Evolutionary conservation across 2,888 invertebrate genomes (phyloP), one percentile per base, ranked within the genome.

Genomic region (Athalia circularis): DNA sequence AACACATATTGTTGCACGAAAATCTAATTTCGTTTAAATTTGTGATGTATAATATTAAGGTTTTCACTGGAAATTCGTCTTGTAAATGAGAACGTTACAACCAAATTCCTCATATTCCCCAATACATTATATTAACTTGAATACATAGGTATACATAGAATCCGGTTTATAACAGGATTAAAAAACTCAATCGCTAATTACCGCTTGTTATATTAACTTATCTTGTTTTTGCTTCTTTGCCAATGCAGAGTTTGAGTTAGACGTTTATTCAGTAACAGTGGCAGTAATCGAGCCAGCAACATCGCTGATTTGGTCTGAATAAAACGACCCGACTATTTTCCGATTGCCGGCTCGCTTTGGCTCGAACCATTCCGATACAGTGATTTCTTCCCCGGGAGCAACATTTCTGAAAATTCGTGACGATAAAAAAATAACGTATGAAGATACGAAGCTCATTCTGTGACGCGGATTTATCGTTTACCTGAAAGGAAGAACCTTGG

Each of bases 241-340:
- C 3, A 7, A 8, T 5, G 47, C 9, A 45, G 48, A 65, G 47
- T 11, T 13, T 47, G n/a, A 9, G 5, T 6, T 15, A 3, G 11
- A 52, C 6, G 54, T 62, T 83, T 92, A 92, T 91, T 92, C 92
- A 82, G 91, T 91, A 88, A 92, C 92, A 78, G 89, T 91, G 85
- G 93, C 92, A 81, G 88, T 91, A 7, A 92, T 92, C 82, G 93
- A 92, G 75, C 94, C 94, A 83, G 91, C 91, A 87, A 94, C 92
- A 89, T 94, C 94, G 87, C 93, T 92, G 79, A 95, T 90, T 90
- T 94, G 93, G 78, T 93, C 92, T 54, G 94, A 94, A 77, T 93
- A 93, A 91, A 95, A 95, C 62, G 93, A 93, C 80, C 92, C 94
- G 43, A 94, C 93, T 81, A 94, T 92, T 85, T 92, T 93, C n/a